Evolutionary conservation across 2,888 invertebrate genomes (phyloP), one percentile per base, ranked within the genome.

Genomic region (Lordiphosa andalusiaca): DNA sequence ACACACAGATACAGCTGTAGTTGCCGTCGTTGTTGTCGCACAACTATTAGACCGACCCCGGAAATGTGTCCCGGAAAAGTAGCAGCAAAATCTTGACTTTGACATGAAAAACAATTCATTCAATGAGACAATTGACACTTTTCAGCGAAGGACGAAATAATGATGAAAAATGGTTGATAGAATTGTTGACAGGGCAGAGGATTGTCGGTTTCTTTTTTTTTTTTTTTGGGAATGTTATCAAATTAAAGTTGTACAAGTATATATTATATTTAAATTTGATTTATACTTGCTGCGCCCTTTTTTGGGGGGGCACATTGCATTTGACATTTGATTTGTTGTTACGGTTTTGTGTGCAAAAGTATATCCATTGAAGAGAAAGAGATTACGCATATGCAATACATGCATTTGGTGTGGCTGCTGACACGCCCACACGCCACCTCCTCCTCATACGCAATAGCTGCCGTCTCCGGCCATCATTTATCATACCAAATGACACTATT

Each of bases 311-410:
- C 9, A 47, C 9, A 55, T 70, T 70, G 69, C 69, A 68, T 70
- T 72, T 70, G 69, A 70, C 69, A 70, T 72, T 72, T 72, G 72
- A 70, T 72, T 70, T 68, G 72, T 70, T 68, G 72, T 52, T 70
- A 73, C 69, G 72, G 42, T 25, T 25, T 70, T 68, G 72, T 68
- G 64, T 59, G 64, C 69, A 64, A 30, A 44, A 69, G 57, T 71
- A 69, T 60, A 68, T 57, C 68, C 55, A 59, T 13, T 13, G 5
- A 9, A 10, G 19, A 38, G 7, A 38, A 69, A 64, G 65, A 71
- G 58, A 69, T 71, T 70, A 61, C 73, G 65, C 70, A 69, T 50
- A 55, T 59, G 55, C 60, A 70, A 58, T 69, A 73, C 73, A 73
- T 58, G 71, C 73, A 71, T 72, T 71, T 71, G 65, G 70, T 72